Evolutionary conservation across 2,797 vertebrate genomes (phyloP).

Genomic region (Urophycis tenuis): DNA sequence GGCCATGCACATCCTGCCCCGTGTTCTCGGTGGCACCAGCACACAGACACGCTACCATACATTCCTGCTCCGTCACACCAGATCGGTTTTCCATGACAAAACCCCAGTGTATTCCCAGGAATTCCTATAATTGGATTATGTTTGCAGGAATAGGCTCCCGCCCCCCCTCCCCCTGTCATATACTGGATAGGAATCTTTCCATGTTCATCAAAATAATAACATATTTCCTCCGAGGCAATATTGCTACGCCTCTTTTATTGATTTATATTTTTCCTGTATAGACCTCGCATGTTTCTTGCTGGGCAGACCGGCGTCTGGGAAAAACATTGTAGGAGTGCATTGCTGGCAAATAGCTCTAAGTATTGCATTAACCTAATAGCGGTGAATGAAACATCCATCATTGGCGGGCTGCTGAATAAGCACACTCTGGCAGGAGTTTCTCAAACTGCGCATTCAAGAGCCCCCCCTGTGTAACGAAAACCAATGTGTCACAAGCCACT

Average conservation of each 20-base stretch:
- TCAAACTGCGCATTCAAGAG: conserved; percentile 22
- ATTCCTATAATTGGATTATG: background rate
- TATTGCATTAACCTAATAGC: conserved; percentile 59
- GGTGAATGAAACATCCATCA: conserved; percentile 45
- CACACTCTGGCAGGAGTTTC: conserved; percentile 26
- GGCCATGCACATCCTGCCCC: background rate
- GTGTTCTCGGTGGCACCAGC: background rate
- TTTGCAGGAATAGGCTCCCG: background rate
- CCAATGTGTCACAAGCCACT: background rate
- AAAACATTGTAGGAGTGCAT: conserved; percentile 46
- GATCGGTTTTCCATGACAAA: conserved; percentile 12
- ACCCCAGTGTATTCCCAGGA: background rate
- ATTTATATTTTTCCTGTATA: conserved; percentile 25
- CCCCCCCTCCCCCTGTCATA: background rate
- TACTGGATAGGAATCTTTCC: background rate
- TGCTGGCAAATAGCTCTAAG: conserved; percentile 51
- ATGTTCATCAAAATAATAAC: background rate
- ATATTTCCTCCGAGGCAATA: conserved; percentile 13
- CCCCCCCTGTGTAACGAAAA: background rate
- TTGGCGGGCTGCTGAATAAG: conserved; percentile 44
- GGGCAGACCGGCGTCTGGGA: conserved; percentile 22
- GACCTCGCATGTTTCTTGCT: conserved; percentile 22
- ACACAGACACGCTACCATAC: background rate
- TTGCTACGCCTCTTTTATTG: conserved; percentile 16
- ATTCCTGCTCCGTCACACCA: background rate